Base-by-base conservation (phyloP, 2,888 invertebrate genomes). In the Saturnia pavonia region DNA sequence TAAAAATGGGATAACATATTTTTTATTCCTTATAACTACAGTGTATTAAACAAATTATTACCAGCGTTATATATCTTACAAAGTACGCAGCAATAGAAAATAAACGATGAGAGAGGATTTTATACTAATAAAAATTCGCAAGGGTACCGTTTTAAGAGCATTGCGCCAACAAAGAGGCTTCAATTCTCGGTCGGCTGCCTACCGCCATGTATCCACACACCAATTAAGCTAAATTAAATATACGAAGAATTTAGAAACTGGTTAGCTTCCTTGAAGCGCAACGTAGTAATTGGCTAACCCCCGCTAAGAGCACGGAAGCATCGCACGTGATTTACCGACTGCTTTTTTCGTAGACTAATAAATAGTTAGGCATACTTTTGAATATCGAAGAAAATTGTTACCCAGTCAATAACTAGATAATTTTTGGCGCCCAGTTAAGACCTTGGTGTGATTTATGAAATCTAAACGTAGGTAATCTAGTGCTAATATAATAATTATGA, bases 181-280 rank as follows among this genome's bases (percentile, higher is more conserved):
- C 85, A 88, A 91, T 91, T 91, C 89, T 91, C 91, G 91, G 91
- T 92, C 90, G 88, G 88, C 88, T 91, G 91, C 89, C 80, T 88
- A 82, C 89, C 84, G 82, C 85, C 82, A 85, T 87, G 88, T 87
- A 91, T 90, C 89, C 85, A 90, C 89, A 91, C 89, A 91, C 90
- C 90, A 92, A 93, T 94, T 93, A 92, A 91, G 90, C 86, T 90
- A 88, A 91, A 92, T 91, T 91, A 92, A 91, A 92, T 90, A 92
- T 91, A 92, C 91, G 89, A 91, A 93, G 93, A 93, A 93, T 93
- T 92, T 94, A 94, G 94, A 93, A 93, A 94, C 91, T 91, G 89
- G 88, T 91, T 90, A 90, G 89, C 91, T 92, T 92, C 90, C 92
- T 91, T 91, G 91, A 90, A 93, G 92, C 93, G 93, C 90, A 92